Base-by-base conservation (phyloP, 2,888 invertebrate species). In the Hydroisotoma schaefferi region DNA sequence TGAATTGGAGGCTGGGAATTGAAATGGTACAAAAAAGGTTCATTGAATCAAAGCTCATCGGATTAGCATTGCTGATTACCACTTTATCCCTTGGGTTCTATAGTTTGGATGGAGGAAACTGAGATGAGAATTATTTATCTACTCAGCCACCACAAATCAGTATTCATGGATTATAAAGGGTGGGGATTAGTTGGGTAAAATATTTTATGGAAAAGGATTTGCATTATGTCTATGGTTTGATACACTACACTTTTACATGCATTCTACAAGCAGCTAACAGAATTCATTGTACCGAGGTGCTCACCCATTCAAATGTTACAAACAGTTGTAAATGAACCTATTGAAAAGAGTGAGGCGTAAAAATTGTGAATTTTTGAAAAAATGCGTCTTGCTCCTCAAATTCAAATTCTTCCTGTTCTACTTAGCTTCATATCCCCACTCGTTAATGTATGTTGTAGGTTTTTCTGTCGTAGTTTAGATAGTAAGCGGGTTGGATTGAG, bases 241-340 rank as follows among this genome's bases (percentile, higher is more conserved):
- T n/a, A 22, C 26, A 26, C 40, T 15, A 40, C 12, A 26, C 20
- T 43, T 52, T 52, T 27, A 26, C 26, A 22, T 53, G 43, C 40
- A 52, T 33, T 29, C 58, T 54, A n/a, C n/a, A n/a, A n/a, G n/a
- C n/a, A n/a, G n/a, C n/a, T n/a, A n/a, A n/a, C n/a, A n/a, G n/a
- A n/a, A n/a, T n/a, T n/a, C n/a, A 48, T 59, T 59, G 43, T 59
- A 49, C 28, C 23, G 38, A 55, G 55, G 59, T 59, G 59, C 40
- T 54, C 55, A 55, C 49, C 55, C 59, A 59, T 59, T 55, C n/a
- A n/a, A n/a, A 49, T 29, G 20, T 12, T 27, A 55, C 49, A 38
- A 52, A 52, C 40, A 53, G 40, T 6, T 23, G 37, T 28, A 15
- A 37, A 23, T 22, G 25, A 23, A 52, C 43, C 27, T 2, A 46